phyloP scores from a whole-genome alignment of 1,140 invertebrate species.

The Aphidius ervi region DNA sequence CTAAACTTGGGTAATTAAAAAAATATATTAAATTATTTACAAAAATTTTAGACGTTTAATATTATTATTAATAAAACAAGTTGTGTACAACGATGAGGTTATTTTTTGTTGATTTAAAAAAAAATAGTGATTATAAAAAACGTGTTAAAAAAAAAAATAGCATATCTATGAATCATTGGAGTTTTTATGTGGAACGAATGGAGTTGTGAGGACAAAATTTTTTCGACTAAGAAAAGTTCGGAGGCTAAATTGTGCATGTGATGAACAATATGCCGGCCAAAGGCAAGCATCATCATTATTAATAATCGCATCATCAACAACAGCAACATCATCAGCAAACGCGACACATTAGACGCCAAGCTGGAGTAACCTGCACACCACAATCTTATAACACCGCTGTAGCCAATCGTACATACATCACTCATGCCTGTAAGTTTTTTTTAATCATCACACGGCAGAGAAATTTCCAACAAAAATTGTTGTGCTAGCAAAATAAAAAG shows the following conservation, averaged over 20 bases:
- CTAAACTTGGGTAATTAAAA: too few relatives aligned
- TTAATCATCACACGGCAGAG: too few relatives aligned
- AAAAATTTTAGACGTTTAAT: too few relatives aligned
- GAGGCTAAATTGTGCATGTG: constrained; percentile 32
- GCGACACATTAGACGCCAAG: constrained; percentile 32
- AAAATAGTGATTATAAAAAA: too few relatives aligned
- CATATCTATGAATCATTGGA: constrained; percentile 19
- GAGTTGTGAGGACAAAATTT: constrained; percentile 33
- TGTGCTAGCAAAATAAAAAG: too few relatives aligned
- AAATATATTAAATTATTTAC: too few relatives aligned
- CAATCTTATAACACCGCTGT: constrained; percentile 39
- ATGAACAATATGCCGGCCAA: constrained; percentile 44
- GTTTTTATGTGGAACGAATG: constrained; percentile 40
- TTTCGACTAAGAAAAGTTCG: constrained; percentile 32
- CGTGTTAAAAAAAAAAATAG: neutral
- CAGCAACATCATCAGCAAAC: constrained; percentile 29
- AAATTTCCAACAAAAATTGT: too few relatives aligned
- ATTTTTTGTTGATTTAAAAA: neutral
- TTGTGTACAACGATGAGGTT: neutral
- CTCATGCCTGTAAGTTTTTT: constrained; percentile 38
- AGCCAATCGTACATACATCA: constrained; percentile 31
- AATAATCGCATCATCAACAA: constrained; percentile 33
- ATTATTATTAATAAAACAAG: too few relatives aligned
- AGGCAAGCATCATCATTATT: constrained; percentile 40
- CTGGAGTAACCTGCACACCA: constrained; percentile 31